Base-by-base conservation (phyloP, 2,113 vertebrate genomes). In the Lucifuga dentata region DNA sequence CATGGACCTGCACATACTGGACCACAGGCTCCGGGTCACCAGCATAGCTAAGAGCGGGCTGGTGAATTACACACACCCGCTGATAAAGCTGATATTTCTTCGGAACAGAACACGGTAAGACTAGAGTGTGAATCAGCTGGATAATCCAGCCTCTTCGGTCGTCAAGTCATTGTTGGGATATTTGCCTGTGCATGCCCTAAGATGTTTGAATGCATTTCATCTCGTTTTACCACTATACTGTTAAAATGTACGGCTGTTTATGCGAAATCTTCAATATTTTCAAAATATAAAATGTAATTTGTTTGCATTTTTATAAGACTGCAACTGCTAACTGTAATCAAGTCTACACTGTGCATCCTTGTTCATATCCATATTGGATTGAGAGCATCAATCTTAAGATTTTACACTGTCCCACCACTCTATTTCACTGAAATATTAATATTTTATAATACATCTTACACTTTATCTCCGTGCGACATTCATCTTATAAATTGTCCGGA, bases 1-100 rank as follows among this genome's bases (percentile, higher is more conserved):
- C 52, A 94, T 94, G 93, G 93, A 94, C 61, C 62, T 94, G 59
- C 93, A 94, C 83, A 94, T 94, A 35, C 21, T 94, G 65, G 93
- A 94, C 62, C 93, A 94, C 73, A 86, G 88, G 53, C 89, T 94
- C 15, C 89, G 91, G 67, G 93, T 94, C 44, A 93, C 91, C 49
- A 92, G 91, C 75, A 93, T 94, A 66, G 77, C 88, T 83, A 93
- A 92, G 76, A 90, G 55, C 1, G 93, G 92, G 7, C 83, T 94
- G 60, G 78, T 90, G 26, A 50, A 87, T 46, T 94, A 89, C 73
- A 94, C 93, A 5, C 92, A 94, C 68, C 88, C 93, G 0, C 85
- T 94, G 19, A 92, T 94, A 23, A 94, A 94, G 17, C 86, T 94
- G 15, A 91, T 94, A 51, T 94, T 94, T 32, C 89, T 94, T 12